Base-by-base conservation (phyloP, 2,113 vertebrate genomes). In the Phylloscopus whistleri region DNA sequence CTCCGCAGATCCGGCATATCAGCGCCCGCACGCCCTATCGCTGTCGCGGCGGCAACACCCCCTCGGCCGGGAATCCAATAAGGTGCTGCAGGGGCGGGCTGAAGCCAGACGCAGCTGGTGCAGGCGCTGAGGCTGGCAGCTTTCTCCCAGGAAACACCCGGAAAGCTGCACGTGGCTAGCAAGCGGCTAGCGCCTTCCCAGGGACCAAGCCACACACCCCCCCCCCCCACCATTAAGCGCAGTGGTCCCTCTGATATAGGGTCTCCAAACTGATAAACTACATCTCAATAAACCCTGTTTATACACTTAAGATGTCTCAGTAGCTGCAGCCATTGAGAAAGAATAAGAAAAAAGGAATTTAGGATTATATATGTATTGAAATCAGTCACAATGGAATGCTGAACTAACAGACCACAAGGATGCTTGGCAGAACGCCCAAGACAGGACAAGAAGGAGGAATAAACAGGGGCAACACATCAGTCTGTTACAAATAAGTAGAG, bases 81-180 rank as follows among this genome's bases (percentile, higher is more conserved):
- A 73, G 69, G 75, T 77, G 9, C 72, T 22, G 55, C 12, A 84
- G 93, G 95, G 96, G 93, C 91, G 96, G 96, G 96, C 81, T 84
- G 7, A 4, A 41, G 74, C 23, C 46, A 3, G 3, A 1, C 13
- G 63, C 41, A 7, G 93, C 52, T 9, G 63, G 4, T 3, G 3
- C 21, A 3, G 39, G 52, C 82, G 3, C 4, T 0, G 10, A 3
- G 11, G 2, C 27, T 2, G 31, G 2, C 2, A 46, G 20, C 3
- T 41, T 21, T 31, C 6, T 0, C 22, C 5, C 20, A 0, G 27
- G 11, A 20, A 68, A 9, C 13, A 4, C 1, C 35, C 2, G 0
- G n/a, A 4, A 8, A 23, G 55, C n/a, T 11, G 48, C 60, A 2
- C 1, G 0, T 7, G 37, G 53, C 3, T 24, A 0, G 15, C 3